These are phyloP conservation scores for Acridotheres tristis DNA, from an alignment of 2,797 vertebrate genomes.

Conservation along the genomic window DNA sequence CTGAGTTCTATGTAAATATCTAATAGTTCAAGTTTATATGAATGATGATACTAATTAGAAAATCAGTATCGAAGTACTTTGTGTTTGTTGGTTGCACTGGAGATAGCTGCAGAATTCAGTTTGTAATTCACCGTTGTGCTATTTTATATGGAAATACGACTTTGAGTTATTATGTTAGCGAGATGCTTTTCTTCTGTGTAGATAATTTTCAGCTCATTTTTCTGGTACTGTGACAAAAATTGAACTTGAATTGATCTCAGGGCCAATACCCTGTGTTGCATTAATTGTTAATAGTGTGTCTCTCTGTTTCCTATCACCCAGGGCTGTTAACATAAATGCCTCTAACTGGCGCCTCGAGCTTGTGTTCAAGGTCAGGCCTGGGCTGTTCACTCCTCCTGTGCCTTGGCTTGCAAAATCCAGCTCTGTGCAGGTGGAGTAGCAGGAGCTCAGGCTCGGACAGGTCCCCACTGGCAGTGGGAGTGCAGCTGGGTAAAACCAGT, in stretches of 20 bases:
- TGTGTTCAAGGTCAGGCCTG: neutral
- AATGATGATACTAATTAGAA: neutral
- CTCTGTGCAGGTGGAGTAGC: constrained; percentile 23
- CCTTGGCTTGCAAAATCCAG: neutral
- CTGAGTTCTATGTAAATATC: neutral
- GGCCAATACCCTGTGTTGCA: too few species aligned
- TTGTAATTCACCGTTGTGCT: neutral
- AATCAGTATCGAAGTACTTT: neutral
- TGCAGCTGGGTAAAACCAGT: neutral
- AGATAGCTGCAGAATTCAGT: neutral
- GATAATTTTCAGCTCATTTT: neutral
- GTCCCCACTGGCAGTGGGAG: neutral
- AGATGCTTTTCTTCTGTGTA: neutral
- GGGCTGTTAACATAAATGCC: constrained; percentile 14
- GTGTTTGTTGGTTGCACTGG: neutral
- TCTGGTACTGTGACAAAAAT: neutral
- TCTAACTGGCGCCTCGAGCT: neutral
- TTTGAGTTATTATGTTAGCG: neutral
- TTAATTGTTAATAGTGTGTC: constrained; percentile 3
- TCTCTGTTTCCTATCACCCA: neutral
- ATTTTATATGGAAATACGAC: neutral
- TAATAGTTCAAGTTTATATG: neutral
- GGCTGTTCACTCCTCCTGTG: neutral
- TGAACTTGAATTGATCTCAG: neutral
- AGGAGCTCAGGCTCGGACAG: neutral